Percentiles rank a stretch among this genome's conserved stretches.
Evolutionary conservation across 1,140 invertebrate genomes (phyloP).

Genomic region (Centruroides vittatus): DNA sequence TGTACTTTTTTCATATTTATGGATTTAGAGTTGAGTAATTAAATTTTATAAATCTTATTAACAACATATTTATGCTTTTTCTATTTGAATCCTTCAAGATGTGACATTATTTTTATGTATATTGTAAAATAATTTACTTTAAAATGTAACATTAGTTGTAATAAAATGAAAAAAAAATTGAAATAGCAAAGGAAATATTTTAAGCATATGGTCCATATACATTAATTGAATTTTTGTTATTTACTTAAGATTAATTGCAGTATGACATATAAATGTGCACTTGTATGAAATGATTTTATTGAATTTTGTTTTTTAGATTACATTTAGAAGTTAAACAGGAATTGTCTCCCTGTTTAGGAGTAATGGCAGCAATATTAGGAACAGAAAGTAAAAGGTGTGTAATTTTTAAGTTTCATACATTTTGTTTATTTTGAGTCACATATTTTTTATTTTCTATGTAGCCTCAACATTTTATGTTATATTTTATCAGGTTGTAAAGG

Average conservation of each 20-base stretch:
- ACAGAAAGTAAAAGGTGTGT: conserved; percentile 22
- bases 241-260: not conserved
- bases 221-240: not conserved
- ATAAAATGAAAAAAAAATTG: too few species aligned
- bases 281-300: not conserved
- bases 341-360: conserved; percentile 22
- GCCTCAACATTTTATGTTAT: too few species aligned
- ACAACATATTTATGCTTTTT: too few species aligned
- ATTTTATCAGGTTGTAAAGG: too few species aligned
- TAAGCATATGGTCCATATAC: not conserved
- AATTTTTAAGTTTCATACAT: not conserved
- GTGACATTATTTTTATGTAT: too few species aligned
- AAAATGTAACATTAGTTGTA: too few species aligned
- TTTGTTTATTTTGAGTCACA: not conserved
- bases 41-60: too few species aligned
- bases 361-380: conserved; percentile 23
- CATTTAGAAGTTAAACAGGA: conserved; percentile 25
- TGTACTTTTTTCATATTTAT: too few species aligned
- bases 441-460: conserved; percentile 27
- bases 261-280: not conserved
- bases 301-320: conserved; percentile 2
- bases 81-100: too few species aligned
- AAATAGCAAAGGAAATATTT: too few species aligned
- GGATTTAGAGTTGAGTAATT: too few species aligned
- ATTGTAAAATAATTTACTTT: too few species aligned